phyloP scores from a whole-genome alignment of 2,888 invertebrate genomes.

The Lagria hirta region DNA sequence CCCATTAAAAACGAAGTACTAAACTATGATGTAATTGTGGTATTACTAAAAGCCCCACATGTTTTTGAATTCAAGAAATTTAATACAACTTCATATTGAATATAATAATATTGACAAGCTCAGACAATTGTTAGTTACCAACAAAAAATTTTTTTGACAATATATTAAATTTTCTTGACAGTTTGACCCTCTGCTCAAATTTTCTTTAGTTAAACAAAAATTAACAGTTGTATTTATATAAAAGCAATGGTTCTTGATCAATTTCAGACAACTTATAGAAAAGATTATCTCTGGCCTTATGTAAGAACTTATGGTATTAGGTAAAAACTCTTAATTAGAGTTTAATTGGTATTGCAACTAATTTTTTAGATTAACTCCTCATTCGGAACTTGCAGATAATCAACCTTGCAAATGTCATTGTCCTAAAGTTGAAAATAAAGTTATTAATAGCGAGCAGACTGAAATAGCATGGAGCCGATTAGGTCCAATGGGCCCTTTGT shows the following conservation, averaged over 20 bases:
- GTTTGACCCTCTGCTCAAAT: background rate
- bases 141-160: too few relatives aligned
- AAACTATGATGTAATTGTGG: too few relatives aligned
- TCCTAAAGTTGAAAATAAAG: slow-evolving; percentile 29
- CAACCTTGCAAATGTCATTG: slow-evolving; percentile 43
- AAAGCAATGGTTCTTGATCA: slow-evolving; percentile 59
- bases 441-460: background rate
- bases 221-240: background rate
- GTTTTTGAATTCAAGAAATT: too few relatives aligned
- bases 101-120: too few relatives aligned
- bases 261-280: slow-evolving; percentile 63
- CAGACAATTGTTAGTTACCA: too few relatives aligned
- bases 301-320: slow-evolving; percentile 47
- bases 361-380: slow-evolving; percentile 7
- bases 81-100: too few relatives aligned
- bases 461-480: slow-evolving; percentile 53
- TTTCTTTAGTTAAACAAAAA: background rate
- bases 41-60: too few relatives aligned
- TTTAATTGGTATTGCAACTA: slow-evolving; percentile 1
- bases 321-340: slow-evolving; percentile 41
- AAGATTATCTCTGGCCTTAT: slow-evolving; percentile 66
- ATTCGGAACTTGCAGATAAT: slow-evolving; percentile 10
- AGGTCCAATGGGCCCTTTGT: slow-evolving; percentile 62
- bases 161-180: too few relatives aligned
- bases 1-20: too few relatives aligned